Evolutionary conservation across 2,797 vertebrate species (phyloP).

Genomic region (Ibycter americanus): DNA sequence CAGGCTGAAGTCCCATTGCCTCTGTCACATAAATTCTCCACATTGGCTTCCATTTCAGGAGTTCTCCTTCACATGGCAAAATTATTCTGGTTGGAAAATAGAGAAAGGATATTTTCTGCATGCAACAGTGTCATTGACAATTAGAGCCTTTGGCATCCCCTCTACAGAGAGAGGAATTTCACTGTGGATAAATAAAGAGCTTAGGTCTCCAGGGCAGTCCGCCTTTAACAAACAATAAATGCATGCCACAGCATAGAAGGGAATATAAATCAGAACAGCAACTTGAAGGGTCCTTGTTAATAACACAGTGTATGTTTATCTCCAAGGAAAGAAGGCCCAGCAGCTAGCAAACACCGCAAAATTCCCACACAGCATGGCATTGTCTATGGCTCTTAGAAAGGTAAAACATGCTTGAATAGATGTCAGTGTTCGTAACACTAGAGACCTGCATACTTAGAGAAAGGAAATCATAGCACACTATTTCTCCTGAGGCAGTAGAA

Average conservation of each 20-base stretch:
- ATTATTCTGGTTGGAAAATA: background rate
- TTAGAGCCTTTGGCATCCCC: conserved; percentile 19
- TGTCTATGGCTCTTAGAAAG: background rate
- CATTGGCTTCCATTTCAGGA: background rate
- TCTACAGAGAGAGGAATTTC: background rate
- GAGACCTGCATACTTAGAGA: background rate
- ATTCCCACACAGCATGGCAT: background rate
- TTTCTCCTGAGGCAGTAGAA: background rate
- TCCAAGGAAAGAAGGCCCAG: background rate
- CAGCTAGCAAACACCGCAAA: background rate
- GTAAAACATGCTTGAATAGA: background rate
- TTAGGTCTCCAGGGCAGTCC: background rate
- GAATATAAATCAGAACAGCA: conserved; percentile 30
- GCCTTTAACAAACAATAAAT: conserved; percentile 15
- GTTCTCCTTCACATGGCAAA: background rate
- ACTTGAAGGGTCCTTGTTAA: conserved; percentile 18
- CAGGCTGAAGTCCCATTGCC: background rate
- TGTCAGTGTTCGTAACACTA: background rate
- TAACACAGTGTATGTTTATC: background rate
- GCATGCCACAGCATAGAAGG: background rate
- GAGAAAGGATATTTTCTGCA: background rate
- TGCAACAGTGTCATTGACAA: background rate
- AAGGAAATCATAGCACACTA: background rate
- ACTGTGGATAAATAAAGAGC: background rate
- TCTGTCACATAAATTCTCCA: background rate